Evolutionary conservation across 2,888 invertebrate genomes (phyloP), one percentile per base, ranked within the genome.

Genomic region (Peribatodes rhomboidaria): DNA sequence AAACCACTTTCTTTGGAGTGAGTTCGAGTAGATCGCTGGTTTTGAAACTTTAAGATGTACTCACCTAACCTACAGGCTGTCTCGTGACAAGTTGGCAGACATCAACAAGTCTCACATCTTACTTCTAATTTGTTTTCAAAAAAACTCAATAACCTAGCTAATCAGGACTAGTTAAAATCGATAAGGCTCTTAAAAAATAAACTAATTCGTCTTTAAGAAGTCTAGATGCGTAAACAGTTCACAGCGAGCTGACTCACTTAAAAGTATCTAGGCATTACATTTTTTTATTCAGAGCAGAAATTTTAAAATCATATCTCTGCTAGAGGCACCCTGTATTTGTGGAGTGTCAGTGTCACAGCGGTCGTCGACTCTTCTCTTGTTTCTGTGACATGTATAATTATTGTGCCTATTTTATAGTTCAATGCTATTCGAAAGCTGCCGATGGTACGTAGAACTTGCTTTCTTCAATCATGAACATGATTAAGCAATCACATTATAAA

Each of bases 1-100:
- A 60, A 56, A 35, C 52, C 41, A 70, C 52, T 64, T 56, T 62
- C 68, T 60, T 60, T 66, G 63, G 64, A 65, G 56, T 61, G 11
- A 65, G 50, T 61, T 65, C 56, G 57, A 55, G 35, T 33, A 55
- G 18, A 31, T 59, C 46, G 35, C 33, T 54, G 60, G 33, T 61
- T 65, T 47, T 62, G 54, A 58, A 52, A 66, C 47, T 44, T 55
- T 31, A 7, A 20, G 27, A 31, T 13, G 16, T n/a, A n/a, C n/a
- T n/a, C n/a, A n/a, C n/a, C n/a, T n/a, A 16, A 13, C 3, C 7
- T 55, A 44, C 44, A 44, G 44, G 55, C 31, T 44, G 55, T 41
- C 16, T 20, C 10, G 53, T 37, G 14, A 14, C 6, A 16, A 2
- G 8, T 27, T 53, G n/a, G 8, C 11, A 14, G 14, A 16, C 16